Evolutionary conservation across 2,888 invertebrate species (phyloP), one percentile per base, ranked within the genome.

Genomic region (Dendrolimus pini): DNA sequence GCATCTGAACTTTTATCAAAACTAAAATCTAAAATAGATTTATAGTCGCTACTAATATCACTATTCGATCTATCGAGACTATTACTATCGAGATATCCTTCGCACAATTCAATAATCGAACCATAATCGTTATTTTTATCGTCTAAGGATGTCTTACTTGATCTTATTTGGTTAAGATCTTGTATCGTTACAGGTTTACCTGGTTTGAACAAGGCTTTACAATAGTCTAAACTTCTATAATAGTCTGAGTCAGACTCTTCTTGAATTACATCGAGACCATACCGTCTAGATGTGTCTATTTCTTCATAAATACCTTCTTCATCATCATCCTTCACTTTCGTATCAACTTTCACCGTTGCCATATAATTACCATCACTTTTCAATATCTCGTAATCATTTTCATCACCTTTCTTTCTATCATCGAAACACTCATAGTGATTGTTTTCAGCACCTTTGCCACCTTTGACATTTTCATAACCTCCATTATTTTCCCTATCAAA

Each of bases 231-330:
- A 52, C 88, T 86, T 61, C 83, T 82, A 63, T 91, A 91, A 58
- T 91, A 91, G 58, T 91, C 91, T 30, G 89, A 89, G 55, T 91
- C 91, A 0, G 88, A 86, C 52, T 91, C 91, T 59, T 91, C 91
- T 54, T 89, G 84, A 42, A 91, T 91, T 0, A 83, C 87, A 62
- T 89, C 90, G 2, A 91, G 61, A 41, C 83, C 79, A 82, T 83
- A 87, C 47, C 74, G 75, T 10, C 76, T 72, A 14, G 71, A 81
- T 0, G 80, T 81, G 56, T 88, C 88, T 0, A 89, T 62, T 63
- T 89, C 89, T 61, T 85, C 88, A 55, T 88, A 85, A 1, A 87
- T 78, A 0, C 84, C 80, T 14, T 88, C 90, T 53, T 89, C 89
- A 1, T 81, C 75, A 41, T 75, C 62, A 14, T 64, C 62, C 0